A percentile compares a stretch with the other conserved stretches of the same genome.
These are phyloP conservation scores for Branchinecta lindahli DNA, from an alignment of 1,140 invertebrate genomes.

Conservation along the genomic window DNA sequence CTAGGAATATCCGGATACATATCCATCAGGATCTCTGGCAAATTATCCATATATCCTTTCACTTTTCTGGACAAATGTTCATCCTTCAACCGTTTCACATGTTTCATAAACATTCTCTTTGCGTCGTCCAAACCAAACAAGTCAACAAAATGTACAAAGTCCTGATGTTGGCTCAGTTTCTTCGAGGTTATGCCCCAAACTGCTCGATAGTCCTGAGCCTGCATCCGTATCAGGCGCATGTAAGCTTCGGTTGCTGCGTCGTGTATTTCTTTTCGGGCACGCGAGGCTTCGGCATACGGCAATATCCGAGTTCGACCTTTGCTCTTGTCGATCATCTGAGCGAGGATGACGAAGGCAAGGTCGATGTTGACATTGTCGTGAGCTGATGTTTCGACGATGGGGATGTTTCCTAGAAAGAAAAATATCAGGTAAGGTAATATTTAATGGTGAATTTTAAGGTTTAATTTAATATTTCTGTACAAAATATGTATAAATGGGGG, in stretches of 20 bases:
- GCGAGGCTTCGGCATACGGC: conserved; percentile 70
- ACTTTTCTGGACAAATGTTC: conserved; percentile 65
- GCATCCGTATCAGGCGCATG: conserved; percentile 61
- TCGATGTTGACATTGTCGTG: conserved; percentile 96
- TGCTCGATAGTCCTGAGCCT: conserved; percentile 64
- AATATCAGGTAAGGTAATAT: background rate
- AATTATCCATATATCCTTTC: conserved; percentile 58
- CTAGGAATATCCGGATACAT: conserved; percentile 63
- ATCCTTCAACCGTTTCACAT: conserved; percentile 69
- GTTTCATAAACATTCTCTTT: conserved; percentile 57
- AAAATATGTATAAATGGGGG: too few relatives aligned
- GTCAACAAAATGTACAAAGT: conserved; percentile 80
- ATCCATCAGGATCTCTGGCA: conserved; percentile 62
- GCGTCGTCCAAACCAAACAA: conserved; percentile 74
- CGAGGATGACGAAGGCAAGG: conserved; percentile 74
- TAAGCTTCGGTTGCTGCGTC: conserved; percentile 76
- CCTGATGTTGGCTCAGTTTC: conserved; percentile 66
- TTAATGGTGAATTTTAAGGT: background rate
- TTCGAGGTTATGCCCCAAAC: conserved; percentile 72
- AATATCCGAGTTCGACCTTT: conserved; percentile 53
- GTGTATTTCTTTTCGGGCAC: conserved; percentile 67
- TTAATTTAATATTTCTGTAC: too few relatives aligned
- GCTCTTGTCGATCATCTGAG: conserved; percentile 73
- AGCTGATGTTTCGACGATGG: conserved; percentile 83
- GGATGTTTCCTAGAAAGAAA: conserved; percentile 39